phyloP scores from a whole-genome alignment of 2,113 vertebrate species.

The Thoracochromis brauschi region DNA sequence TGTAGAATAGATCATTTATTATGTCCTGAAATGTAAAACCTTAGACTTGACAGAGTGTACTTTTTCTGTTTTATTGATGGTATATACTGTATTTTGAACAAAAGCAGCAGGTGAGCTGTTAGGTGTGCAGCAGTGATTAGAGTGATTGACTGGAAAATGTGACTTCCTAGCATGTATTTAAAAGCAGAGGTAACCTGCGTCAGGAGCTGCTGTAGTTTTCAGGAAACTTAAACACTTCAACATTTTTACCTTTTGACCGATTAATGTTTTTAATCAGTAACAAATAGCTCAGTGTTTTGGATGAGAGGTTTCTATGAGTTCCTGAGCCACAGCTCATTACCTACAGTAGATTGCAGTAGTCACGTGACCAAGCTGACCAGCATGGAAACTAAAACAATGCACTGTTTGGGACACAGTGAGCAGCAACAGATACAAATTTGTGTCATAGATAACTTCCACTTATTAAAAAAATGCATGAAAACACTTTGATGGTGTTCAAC shows the following conservation, averaged over 20 bases:
- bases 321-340: not conserved
- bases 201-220: not conserved
- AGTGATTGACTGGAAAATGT: not conserved
- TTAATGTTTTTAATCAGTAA: not conserved
- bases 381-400: not conserved
- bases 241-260: rapidly evolving
- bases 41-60: not conserved
- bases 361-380: not conserved
- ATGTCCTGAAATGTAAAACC: not conserved
- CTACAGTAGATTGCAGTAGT: not conserved
- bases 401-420: not conserved
- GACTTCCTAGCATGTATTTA: not conserved
- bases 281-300: rapidly evolving
- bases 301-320: not conserved
- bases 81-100: not conserved
- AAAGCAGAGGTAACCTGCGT: not conserved
- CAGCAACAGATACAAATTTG: not conserved
- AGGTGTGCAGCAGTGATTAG: not conserved
- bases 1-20: rapidly evolving
- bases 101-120: not conserved
- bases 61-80: not conserved
- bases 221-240: not conserved
- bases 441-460: not conserved
- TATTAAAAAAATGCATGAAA: not conserved
- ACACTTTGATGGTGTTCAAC: not conserved